phyloP scores from a whole-genome alignment of 92 coral and sea anemone species.

The Nematostella vectensis region DNA sequence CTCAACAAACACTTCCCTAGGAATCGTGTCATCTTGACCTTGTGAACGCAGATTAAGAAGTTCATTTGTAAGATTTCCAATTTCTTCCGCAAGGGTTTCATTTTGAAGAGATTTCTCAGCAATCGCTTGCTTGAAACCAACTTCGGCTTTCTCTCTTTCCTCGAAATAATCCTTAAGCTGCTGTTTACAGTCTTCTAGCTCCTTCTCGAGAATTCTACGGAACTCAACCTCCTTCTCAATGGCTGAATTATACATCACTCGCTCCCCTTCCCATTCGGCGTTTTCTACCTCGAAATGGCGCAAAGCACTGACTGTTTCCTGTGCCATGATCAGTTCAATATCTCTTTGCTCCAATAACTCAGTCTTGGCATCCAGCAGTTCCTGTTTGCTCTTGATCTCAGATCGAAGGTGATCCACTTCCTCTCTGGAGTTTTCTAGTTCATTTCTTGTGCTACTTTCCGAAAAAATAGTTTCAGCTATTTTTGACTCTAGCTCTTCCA shows the following conservation, averaged over 20 bases:
- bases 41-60: no score
- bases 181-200: conserved; percentile 10
- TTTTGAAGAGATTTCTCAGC: conserved; percentile 8
- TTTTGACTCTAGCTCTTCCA: neutral
- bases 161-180: conserved; percentile 10
- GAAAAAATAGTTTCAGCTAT: neutral
- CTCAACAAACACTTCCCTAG: no score
- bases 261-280: conserved; percentile 8
- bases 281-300: neutral
- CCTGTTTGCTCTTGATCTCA: conserved; percentile 10
- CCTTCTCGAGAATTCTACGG: conserved; percentile 12
- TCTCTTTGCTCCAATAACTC: conserved; percentile 6
- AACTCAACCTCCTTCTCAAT: conserved; percentile 26
- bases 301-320: neutral
- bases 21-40: no score
- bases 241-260: conserved; percentile 10
- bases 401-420: conserved; percentile 28
- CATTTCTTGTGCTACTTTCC: conserved; percentile 41
- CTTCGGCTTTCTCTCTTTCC: conserved; percentile 13
- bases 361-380: conserved; percentile 11
- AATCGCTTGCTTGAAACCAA: conserved; percentile 6
- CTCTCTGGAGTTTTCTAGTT: conserved; percentile 43
- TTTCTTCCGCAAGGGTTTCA: conserved; percentile 19
- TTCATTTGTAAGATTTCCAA: neutral
- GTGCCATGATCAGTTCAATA: neutral